Conservation (phyloP, 2,113 vertebrate species). For the Uria lomvia region DNA sequence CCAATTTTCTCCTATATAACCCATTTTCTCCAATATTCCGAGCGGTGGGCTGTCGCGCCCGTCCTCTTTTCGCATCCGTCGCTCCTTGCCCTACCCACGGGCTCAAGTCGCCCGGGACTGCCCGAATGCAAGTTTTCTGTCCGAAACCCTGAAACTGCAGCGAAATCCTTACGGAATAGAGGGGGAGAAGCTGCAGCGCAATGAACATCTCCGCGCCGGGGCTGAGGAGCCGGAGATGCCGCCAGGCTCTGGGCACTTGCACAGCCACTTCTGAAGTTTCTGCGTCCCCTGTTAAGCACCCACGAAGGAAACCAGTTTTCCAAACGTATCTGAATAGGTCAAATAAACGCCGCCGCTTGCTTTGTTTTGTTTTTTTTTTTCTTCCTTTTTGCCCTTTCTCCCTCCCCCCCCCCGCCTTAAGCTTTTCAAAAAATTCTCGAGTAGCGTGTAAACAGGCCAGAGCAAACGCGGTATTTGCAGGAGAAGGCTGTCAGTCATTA, state of each 20-base stretch:
- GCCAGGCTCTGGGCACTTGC: neutral
- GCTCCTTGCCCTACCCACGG: neutral
- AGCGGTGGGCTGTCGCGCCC: neutral
- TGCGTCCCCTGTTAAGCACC: neutral
- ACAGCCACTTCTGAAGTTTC: neutral
- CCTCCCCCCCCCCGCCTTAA: neutral
- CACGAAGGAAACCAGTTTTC: neutral
- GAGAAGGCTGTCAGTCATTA: slow-evolving; percentile 72
- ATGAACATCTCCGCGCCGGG: neutral
- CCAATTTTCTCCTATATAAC: rapidly evolving
- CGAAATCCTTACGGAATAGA: rapidly evolving
- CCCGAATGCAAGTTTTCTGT: rapidly evolving
- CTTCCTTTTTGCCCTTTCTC: neutral
- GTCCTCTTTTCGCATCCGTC: neutral
- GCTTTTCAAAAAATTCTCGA: slow-evolving; percentile 38
- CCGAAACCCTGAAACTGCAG: neutral
- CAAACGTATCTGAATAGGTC: slow-evolving; percentile 26
- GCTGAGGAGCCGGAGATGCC: neutral
- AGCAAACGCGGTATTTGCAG: slow-evolving; percentile 50
- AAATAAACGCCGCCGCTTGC: slow-evolving; percentile 28
- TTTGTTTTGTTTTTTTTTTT: neutral
- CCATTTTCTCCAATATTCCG: neutral
- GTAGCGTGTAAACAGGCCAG: slow-evolving; percentile 57
- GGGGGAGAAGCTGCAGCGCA: neutral
- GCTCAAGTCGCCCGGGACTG: rapidly evolving